Evolutionary conservation across 2,888 invertebrate genomes (phyloP).

Genomic region (Andrena praecox): DNA sequence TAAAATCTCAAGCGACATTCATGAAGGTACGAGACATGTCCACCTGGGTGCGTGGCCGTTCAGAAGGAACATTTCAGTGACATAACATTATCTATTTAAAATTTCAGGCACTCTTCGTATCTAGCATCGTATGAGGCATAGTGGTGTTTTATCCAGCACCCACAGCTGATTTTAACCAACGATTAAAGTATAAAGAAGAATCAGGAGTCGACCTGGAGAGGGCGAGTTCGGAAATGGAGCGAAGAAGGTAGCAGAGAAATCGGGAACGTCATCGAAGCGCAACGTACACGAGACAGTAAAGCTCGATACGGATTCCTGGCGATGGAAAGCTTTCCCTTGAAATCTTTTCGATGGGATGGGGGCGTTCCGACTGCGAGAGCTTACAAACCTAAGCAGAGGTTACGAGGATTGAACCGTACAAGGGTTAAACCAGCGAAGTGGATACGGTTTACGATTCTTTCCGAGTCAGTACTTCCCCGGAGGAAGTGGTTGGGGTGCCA

Average conservation of each 20-base stretch:
- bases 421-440: conserved; percentile 54
- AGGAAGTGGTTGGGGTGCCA: neutral
- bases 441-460: conserved; percentile 65
- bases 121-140: too few species aligned
- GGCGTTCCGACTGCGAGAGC: conserved; percentile 26
- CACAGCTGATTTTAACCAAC: neutral
- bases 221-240: neutral
- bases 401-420: conserved; percentile 60
- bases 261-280: conserved; percentile 1
- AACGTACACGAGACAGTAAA: conserved; percentile 23
- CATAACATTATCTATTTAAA: too few species aligned
- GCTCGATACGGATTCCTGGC: conserved; percentile 21
- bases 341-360: conserved; percentile 29
- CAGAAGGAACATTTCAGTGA: too few species aligned
- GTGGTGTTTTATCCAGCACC: neutral
- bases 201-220: too few species aligned
- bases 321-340: conserved; percentile 36
- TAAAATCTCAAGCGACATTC: too few species aligned
- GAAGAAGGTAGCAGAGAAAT: neutral
- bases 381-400: conserved; percentile 59
- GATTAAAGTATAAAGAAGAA: neutral
- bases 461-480: conserved; percentile 42
- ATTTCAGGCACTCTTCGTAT: too few species aligned
- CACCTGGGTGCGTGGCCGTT: too few species aligned
- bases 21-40: too few species aligned